Conservation (phyloP, 2,888 invertebrate genomes). For the Aphidoletes aphidimyza region DNA sequence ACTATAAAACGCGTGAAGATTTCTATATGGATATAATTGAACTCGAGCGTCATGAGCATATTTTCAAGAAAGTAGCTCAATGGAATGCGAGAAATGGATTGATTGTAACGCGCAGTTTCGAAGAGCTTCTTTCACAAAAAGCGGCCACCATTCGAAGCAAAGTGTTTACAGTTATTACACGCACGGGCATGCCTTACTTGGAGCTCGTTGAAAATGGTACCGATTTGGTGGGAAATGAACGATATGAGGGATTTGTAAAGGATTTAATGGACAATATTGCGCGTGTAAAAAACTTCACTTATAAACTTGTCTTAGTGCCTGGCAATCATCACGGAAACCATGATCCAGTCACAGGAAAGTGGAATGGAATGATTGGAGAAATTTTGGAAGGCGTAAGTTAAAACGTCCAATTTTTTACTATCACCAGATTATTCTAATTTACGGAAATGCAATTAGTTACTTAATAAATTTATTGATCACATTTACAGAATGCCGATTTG, state of each 20-base stretch:
- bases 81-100: not conserved
- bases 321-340: slow-evolving; percentile 78
- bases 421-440: too few species aligned
- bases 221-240: slow-evolving; percentile 76
- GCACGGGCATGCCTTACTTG: slow-evolving; percentile 74
- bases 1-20: slow-evolving; percentile 73
- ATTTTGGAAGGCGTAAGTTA: slow-evolving; percentile 77
- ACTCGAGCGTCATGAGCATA: slow-evolving; percentile 66
- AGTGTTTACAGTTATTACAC: slow-evolving; percentile 73
- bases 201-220: slow-evolving; percentile 65
- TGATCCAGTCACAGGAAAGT: slow-evolving; percentile 76
- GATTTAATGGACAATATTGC: slow-evolving; percentile 89
- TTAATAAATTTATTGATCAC: too few species aligned
- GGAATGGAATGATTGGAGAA: slow-evolving; percentile 82
- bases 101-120: not conserved
- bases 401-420: not conserved
- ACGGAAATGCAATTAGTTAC: too few species aligned
- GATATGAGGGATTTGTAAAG: slow-evolving; percentile 89
- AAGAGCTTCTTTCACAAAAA: not conserved
- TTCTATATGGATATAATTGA: slow-evolving; percentile 78
- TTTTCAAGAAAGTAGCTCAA: slow-evolving; percentile 65
- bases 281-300: slow-evolving; percentile 74
- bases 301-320: slow-evolving; percentile 76
- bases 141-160: not conserved
- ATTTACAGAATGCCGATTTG: slow-evolving; percentile 82